phyloP scores from a whole-genome alignment of 35 echinoderm and acorn worm species.

The Ptychodera flava region DNA sequence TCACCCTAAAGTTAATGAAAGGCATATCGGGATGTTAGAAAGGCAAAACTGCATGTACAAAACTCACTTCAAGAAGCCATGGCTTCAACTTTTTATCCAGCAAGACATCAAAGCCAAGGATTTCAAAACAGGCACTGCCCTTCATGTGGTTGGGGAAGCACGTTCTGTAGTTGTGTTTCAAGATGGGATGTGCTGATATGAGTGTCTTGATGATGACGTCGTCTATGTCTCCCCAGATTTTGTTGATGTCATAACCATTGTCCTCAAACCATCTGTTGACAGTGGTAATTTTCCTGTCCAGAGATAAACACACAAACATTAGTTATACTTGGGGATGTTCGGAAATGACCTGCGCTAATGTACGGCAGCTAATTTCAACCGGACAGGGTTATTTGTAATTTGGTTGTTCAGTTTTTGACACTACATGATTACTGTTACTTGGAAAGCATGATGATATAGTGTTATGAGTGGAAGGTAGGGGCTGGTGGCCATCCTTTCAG shows the following conservation, averaged over 20 bases:
- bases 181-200: slow-evolving; percentile 92
- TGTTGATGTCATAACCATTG: slow-evolving; percentile 75
- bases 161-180: slow-evolving; percentile 97
- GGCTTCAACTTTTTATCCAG: slow-evolving; percentile 89
- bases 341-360: too few relatives aligned
- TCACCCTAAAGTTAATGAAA: too few relatives aligned
- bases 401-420: too few relatives aligned
- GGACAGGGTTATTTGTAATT: too few relatives aligned
- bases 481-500: too few relatives aligned
- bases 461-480: too few relatives aligned
- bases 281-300: slow-evolving; percentile 61
- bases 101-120: slow-evolving; percentile 96
- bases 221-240: slow-evolving; percentile 90
- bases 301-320: too few relatives aligned
- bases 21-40: too few relatives aligned
- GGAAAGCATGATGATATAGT: too few relatives aligned
- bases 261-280: slow-evolving; percentile 82
- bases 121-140: slow-evolving; percentile 96
- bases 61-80: slow-evolving; percentile 89
- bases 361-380: too few relatives aligned
- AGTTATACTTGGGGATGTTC: too few relatives aligned
- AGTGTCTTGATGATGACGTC: slow-evolving; percentile 98
- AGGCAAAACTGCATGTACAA: background rate
- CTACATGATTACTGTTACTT: too few relatives aligned
- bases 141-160: slow-evolving; percentile 96